These are phyloP conservation scores for Simalia tracyae DNA, from an alignment of 2,797 vertebrate species.

Conservation along the genomic window DNA sequence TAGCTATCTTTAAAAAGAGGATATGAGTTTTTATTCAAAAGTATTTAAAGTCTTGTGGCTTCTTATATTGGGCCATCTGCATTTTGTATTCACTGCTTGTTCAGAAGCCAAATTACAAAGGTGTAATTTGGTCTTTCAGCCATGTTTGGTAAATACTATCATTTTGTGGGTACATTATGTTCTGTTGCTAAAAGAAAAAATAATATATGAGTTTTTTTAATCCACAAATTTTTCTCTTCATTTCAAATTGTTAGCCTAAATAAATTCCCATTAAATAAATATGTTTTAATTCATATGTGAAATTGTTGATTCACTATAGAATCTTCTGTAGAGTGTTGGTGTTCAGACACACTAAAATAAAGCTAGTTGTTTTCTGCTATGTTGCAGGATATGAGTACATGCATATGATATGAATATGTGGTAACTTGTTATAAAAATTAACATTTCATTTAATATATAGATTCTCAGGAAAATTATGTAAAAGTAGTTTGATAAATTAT, in stretches of 20 bases:
- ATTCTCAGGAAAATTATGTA: neutral
- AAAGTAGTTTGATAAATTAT: neutral
- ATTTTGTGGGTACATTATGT: constrained; percentile 70
- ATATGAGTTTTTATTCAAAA: constrained; percentile 48
- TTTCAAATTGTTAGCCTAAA: constrained; percentile 3
- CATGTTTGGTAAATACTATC: constrained; percentile 68
- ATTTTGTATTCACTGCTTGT: constrained; percentile 47
- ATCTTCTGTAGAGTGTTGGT: constrained; percentile 5
- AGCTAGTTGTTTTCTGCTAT: neutral
- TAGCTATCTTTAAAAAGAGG: constrained; percentile 9
- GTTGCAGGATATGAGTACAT: constrained; percentile 44
- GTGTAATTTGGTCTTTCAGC: constrained; percentile 69
- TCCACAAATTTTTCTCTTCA: constrained; percentile 33
- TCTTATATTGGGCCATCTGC: constrained; percentile 56
- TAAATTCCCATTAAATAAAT: neutral
- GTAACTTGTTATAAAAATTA: constrained; percentile 9
- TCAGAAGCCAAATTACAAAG: constrained; percentile 57
- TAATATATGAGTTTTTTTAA: constrained; percentile 55
- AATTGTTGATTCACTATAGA: constrained; percentile 16
- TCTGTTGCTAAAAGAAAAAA: constrained; percentile 64
- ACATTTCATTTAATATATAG: constrained; percentile 15
- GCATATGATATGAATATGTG: neutral
- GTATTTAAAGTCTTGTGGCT: constrained; percentile 64
- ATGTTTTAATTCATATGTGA: neutral
- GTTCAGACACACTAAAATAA: constrained; percentile 31